Conservation (phyloP, 2,113 vertebrate genomes). For the Tachysurus vachellii region DNA sequence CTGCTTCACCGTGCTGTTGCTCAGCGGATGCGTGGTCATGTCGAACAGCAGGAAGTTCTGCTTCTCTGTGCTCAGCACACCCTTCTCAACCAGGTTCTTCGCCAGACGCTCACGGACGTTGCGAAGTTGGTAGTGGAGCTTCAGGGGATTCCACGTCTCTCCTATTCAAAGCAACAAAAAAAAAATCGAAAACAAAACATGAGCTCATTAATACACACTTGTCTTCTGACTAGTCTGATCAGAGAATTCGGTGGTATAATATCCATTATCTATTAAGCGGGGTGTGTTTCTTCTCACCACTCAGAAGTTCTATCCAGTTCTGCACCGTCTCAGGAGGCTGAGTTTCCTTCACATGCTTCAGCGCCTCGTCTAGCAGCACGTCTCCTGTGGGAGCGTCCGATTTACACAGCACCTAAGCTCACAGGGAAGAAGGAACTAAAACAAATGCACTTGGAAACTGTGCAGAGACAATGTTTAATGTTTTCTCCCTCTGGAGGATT, state of each 20-base stretch:
- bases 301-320: conserved; percentile 98
- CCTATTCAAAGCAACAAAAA: conserved; percentile 67
- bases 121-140: conserved; percentile 94
- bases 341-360: conserved; percentile 97
- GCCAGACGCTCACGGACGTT: conserved; percentile 93
- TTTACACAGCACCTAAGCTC: conserved; percentile 90
- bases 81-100: conserved; percentile 97
- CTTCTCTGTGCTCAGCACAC: conserved; percentile 96
- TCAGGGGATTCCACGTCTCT: conserved; percentile 97
- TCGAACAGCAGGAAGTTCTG: conserved; percentile 99
- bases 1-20: conserved; percentile 93
- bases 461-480: no score
- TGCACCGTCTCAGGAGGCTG: conserved; percentile 96
- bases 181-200: background rate
- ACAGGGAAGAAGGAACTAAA: background rate
- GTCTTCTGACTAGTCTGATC: background rate
- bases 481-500: background rate
- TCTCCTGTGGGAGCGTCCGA: conserved; percentile 96
- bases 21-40: conserved; percentile 98
- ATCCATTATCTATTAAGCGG: background rate
- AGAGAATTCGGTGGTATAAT: background rate
- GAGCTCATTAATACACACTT: no score
- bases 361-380: conserved; percentile 94
- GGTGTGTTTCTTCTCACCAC: conserved; percentile 78
- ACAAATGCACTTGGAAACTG: background rate